Evolutionary conservation across 2,113 vertebrate species (phyloP).

Genomic region (Dermatemys mawii): DNA sequence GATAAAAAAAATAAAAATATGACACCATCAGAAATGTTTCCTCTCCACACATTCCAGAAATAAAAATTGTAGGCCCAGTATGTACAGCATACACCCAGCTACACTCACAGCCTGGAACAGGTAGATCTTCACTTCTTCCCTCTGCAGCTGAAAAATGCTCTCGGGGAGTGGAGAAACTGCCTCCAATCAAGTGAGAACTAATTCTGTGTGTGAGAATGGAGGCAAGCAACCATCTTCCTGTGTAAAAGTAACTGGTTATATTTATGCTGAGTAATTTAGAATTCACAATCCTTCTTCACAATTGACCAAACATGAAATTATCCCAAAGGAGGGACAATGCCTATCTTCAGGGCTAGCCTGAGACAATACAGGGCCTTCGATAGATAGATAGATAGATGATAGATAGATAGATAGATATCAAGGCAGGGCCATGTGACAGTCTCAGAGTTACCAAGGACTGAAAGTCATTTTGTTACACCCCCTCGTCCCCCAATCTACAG

Average conservation of each 20-base stretch:
- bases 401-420: no score
- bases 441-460: background rate
- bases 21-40: background rate
- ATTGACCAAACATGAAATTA: background rate
- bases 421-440: accelerated
- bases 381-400: no score
- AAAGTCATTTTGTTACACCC: background rate
- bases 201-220: background rate
- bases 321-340: background rate
- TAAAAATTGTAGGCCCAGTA: accelerated
- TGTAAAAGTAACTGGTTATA: accelerated
- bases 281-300: background rate
- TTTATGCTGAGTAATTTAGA: accelerated
- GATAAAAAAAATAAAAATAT: background rate
- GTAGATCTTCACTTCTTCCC: background rate
- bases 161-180: accelerated
- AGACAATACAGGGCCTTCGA: background rate
- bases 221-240: background rate
- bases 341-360: background rate
- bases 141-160: background rate
- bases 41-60: background rate
- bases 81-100: accelerated
- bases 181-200: background rate
- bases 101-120: accelerated
- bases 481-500: no score